Conservation (phyloP, 2,888 invertebrate species). For the Mongoloraphidia duomilia region DNA sequence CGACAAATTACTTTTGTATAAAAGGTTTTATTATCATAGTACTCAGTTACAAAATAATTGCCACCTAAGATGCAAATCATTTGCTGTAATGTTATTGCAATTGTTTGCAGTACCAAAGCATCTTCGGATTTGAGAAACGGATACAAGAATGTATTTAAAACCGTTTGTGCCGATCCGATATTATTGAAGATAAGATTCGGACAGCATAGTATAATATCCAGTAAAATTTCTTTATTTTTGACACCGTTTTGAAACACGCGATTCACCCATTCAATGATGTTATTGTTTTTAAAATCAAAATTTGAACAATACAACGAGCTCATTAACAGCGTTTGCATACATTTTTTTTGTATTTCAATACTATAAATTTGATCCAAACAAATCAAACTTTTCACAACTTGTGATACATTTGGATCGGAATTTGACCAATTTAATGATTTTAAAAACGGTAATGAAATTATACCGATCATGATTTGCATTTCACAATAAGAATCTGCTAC, state of each 20-base stretch:
- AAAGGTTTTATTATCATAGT: conserved; percentile 7
- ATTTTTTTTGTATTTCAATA: conserved; percentile 3
- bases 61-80: conserved; percentile 20
- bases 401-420: too few relatives aligned
- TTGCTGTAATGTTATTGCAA: conserved; percentile 14
- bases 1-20: conserved; percentile 7
- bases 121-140: conserved; percentile 7
- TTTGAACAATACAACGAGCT: not conserved
- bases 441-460: conserved; percentile 5
- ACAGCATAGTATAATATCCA: too few relatives aligned
- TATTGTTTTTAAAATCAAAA: too few relatives aligned
- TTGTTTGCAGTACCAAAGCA: conserved; percentile 5
- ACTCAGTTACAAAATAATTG: conserved; percentile 16
- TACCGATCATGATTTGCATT: conserved; percentile 2
- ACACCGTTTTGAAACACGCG: too few relatives aligned
- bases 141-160: conserved; percentile 4
- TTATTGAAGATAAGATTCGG: not conserved
- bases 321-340: conserved; percentile 3
- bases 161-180: not conserved
- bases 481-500: too few relatives aligned
- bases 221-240: too few relatives aligned
- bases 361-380: too few relatives aligned
- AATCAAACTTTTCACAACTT: too few relatives aligned
- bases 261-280: too few relatives aligned
- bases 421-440: not conserved